Conservation (phyloP, 2,113 vertebrate species). For the Scomber japonicus region DNA sequence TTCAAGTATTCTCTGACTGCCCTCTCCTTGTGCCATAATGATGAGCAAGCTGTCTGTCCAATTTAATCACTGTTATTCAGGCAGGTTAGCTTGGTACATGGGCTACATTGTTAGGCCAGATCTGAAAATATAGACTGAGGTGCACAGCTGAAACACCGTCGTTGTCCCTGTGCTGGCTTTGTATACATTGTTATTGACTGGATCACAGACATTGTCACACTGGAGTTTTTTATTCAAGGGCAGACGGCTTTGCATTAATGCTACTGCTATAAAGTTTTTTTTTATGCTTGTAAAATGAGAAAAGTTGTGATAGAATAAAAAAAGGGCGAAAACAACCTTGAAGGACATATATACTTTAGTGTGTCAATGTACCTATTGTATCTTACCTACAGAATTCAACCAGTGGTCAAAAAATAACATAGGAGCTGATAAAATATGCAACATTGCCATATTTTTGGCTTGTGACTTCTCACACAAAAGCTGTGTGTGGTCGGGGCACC, state of each 20-base stretch:
- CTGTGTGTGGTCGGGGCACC: no score
- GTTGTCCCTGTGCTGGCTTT: slow-evolving; percentile 7
- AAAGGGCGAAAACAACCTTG: neutral
- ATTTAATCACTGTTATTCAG: slow-evolving; percentile 71
- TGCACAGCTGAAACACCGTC: slow-evolving; percentile 8
- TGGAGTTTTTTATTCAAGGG: slow-evolving; percentile 26
- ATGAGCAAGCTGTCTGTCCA: slow-evolving; percentile 64
- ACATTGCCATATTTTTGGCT: no score
- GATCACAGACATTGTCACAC: slow-evolving; percentile 21
- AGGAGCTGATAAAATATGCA: no score
- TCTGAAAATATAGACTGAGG: slow-evolving; percentile 44
- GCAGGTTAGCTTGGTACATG: slow-evolving; percentile 56
- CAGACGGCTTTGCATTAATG: neutral
- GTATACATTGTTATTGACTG: slow-evolving; percentile 48
- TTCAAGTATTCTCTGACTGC: slow-evolving; percentile 65
- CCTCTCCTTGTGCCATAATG: slow-evolving; percentile 72
- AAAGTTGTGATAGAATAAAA: neutral
- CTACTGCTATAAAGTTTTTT: neutral
- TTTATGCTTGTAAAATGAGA: neutral
- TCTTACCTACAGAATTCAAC: no score
- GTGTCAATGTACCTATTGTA: no score
- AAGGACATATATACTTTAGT: no score
- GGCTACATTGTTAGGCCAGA: slow-evolving; percentile 59
- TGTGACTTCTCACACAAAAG: no score
- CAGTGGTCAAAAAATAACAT: no score